These are phyloP conservation scores for Rhipidura dahli DNA, from an alignment of 2,113 vertebrate species.

Conservation along the genomic window DNA sequence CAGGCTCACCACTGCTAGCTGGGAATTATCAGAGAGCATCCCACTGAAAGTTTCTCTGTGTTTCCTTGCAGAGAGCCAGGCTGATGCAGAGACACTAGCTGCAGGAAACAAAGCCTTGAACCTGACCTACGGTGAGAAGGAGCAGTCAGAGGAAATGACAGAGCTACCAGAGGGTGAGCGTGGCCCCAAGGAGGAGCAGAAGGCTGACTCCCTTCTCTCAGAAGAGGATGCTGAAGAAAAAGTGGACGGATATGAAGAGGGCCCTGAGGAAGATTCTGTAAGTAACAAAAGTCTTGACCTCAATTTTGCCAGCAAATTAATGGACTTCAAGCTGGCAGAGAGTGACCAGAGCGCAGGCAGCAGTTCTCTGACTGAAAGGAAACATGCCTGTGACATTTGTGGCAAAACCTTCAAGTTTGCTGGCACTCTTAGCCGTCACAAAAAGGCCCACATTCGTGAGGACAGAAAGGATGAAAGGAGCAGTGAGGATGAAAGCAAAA, in stretches of 20 bases:
- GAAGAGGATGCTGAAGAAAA: constrained; percentile 59
- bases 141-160: constrained; percentile 27
- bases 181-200: constrained; percentile 15
- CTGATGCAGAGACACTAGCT: constrained; percentile 74
- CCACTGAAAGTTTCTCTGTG: constrained; percentile 17
- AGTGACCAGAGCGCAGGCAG: constrained; percentile 47
- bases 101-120: constrained; percentile 75
- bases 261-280: constrained; percentile 81
- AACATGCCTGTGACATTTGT: constrained; percentile 84
- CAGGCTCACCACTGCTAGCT: background rate
- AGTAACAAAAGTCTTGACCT: constrained; percentile 97
- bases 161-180: constrained; percentile 35
- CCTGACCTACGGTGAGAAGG: constrained; percentile 59
- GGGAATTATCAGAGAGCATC: background rate
- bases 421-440: constrained; percentile 90
- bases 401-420: constrained; percentile 92
- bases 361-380: constrained; percentile 76
- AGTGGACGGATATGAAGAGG: constrained; percentile 48
- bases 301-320: constrained; percentile 91
- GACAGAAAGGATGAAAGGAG: constrained; percentile 64
- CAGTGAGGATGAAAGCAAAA: constrained; percentile 47
- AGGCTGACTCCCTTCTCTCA: background rate
- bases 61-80: constrained; percentile 85
- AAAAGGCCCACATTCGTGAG: constrained; percentile 83
- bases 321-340: constrained; percentile 90